Conservation (phyloP, 2,888 invertebrate genomes). For the Pseudococcus longispinus region DNA sequence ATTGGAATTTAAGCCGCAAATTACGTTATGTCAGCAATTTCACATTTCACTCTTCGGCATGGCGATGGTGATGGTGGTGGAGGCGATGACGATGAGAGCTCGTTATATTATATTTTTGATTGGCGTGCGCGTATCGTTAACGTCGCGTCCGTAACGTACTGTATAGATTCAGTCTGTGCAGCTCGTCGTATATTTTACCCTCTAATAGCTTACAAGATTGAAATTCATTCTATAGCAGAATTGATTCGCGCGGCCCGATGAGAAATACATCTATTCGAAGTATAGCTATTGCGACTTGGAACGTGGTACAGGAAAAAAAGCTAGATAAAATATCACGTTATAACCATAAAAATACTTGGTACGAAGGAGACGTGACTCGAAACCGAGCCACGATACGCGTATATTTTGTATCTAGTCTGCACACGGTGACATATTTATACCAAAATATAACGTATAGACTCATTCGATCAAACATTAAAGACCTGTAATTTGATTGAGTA, state of each 20-base stretch:
- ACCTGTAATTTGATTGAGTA: not conserved
- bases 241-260: not conserved
- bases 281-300: not conserved
- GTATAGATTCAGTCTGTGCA: not conserved
- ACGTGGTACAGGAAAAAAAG: not conserved
- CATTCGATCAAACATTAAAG: not conserved
- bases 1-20: slow-evolving; percentile 11
- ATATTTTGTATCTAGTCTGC: not conserved
- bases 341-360: not conserved
- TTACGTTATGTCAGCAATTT: slow-evolving; percentile 12
- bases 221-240: not conserved
- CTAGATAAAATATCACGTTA: not conserved
- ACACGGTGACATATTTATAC: not conserved
- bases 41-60: not conserved
- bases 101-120: slow-evolving; percentile 29
- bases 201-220: slow-evolving; percentile 4
- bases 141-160: not conserved
- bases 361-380: not conserved
- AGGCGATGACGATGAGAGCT: not conserved
- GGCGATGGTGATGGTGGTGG: not conserved
- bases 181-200: not conserved
- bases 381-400: not conserved
- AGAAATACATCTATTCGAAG: too few species aligned
- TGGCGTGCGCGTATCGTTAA: slow-evolving; percentile 34
- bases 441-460: not conserved